Evolutionary conservation across 2,113 vertebrate species (phyloP).

Genomic region (Carlito syrichta): DNA sequence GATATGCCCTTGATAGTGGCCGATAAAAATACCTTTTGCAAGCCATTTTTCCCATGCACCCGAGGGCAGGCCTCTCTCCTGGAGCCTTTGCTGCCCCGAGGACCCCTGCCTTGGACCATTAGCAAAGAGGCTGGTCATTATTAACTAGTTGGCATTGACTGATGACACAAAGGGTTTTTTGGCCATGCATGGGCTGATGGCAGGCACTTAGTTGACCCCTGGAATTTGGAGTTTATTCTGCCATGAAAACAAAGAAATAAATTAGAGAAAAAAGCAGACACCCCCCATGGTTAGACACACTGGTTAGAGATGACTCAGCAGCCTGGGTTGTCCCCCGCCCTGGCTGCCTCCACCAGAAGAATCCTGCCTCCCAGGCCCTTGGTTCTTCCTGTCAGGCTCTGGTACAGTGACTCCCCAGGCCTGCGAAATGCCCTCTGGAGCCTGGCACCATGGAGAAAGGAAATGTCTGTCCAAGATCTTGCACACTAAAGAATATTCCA

Average conservation of each 20-base stretch:
- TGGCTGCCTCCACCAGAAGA: neutral
- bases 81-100: neutral
- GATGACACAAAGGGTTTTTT: conserved; percentile 62
- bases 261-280: conserved; percentile 78
- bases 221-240: conserved; percentile 81
- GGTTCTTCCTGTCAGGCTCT: neutral
- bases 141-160: conserved; percentile 81
- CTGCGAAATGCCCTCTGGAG: neutral
- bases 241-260: conserved; percentile 80
- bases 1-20: neutral
- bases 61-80: neutral
- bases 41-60: neutral
- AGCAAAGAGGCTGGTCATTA: conserved; percentile 73
- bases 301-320: neutral
- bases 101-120: conserved; percentile 71
- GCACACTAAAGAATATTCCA: neutral
- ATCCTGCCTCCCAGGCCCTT: neutral
- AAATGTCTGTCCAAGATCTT: neutral
- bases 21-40: conserved; percentile 21
- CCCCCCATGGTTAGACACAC: conserved; percentile 18
- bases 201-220: conserved; percentile 74
- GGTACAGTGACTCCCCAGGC: neutral
- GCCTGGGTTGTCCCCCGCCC: neutral
- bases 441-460: neutral
- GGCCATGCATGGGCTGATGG: conserved; percentile 60